Evolutionary conservation across 2,888 invertebrate genomes (phyloP), one percentile per base, ranked within the genome.

Genomic region (Papilio gigon): DNA sequence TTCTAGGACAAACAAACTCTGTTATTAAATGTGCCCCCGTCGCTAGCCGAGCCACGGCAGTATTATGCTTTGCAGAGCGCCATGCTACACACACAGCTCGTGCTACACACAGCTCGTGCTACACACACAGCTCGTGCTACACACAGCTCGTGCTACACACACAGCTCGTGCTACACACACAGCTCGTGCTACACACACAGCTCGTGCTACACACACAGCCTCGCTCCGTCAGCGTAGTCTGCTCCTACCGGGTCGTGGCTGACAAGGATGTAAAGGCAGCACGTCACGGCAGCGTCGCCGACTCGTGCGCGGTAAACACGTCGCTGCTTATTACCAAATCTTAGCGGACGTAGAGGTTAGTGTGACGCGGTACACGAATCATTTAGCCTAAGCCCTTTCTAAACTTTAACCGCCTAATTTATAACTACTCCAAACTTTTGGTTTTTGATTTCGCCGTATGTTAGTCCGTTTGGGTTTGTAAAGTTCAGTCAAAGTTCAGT

Each of bases 371-470:
- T 8, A 5, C 14, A 8, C 5, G n/a, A 5, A 2, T 27, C 20
- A 11, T 58, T 12, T n/a, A 40, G 50, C 58, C 58, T n/a, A n/a
- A n/a, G 50, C 64, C 27, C 33, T 60, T 69, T 61, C 62, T 30
- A 59, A 69, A 72, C 72, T 76, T 72, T 59, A 25, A 61, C 64
- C 61, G 68, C 67, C 69, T 70, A 73, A 76, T 75, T 77, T 76
- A 66, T 73, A 74, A 78, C 73, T 73, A 71, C 37, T 65, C 53
- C 58, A 70, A 72, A 75, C 60, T 68, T 72, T 63, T 61, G 64
- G 66, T 70, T 68, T 72, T 63, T 61, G 64, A 68, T 70, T 68
- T 20, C 30, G 66, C 65, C 42, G 64, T 59, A 68, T 56, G 66
- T 70, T 70, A 65, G 25, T 40, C 4, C n/a, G 17, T 37, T 63